Percentiles rank a stretch among this genome's conserved stretches.
Conservation (phyloP, 1,140 invertebrate genomes). For the Drosophila sproati region DNA sequence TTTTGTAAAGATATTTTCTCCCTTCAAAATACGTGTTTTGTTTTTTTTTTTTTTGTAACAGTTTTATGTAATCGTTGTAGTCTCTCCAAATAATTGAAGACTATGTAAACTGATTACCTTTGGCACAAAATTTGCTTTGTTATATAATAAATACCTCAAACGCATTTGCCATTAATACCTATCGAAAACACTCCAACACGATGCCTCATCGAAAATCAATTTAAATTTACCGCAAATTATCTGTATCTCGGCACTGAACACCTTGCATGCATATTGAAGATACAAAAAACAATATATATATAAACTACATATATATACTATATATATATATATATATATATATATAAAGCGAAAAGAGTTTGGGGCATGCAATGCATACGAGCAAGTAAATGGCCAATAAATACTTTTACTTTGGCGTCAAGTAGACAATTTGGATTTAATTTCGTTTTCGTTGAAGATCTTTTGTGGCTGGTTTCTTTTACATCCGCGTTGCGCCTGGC, state of each 20-base stretch:
- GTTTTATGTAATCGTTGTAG: not conserved
- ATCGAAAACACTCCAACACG: slow-evolving; percentile 33
- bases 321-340: not conserved
- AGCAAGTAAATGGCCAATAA: slow-evolving; percentile 1
- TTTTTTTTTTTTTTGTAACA: not conserved
- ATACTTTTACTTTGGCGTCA: slow-evolving; percentile 27
- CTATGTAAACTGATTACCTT: slow-evolving; percentile 11
- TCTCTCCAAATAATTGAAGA: slow-evolving; percentile 4
- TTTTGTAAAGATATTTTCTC: no score
- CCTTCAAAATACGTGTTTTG: not conserved
- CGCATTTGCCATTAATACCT: slow-evolving; percentile 40
- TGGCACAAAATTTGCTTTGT: slow-evolving; percentile 5
- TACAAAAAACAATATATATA: not conserved
- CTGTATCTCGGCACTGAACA: slow-evolving; percentile 26
- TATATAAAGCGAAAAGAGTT: slow-evolving; percentile 17
- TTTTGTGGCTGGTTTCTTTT: slow-evolving; percentile 29
- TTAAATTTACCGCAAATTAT: slow-evolving; percentile 21
- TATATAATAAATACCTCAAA: slow-evolving; percentile 27
- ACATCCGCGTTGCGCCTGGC: slow-evolving; percentile 35
- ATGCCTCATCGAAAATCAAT: slow-evolving; percentile 27
- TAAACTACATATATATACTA: not conserved
- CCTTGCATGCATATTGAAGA: slow-evolving; percentile 20
- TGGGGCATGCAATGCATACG: slow-evolving; percentile 36
- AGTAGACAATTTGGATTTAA: slow-evolving; percentile 4
- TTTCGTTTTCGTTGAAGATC: slow-evolving; percentile 32